Percentiles rank a stretch among this genome's conserved stretches.
Conservation (phyloP, 2,113 vertebrate genomes). For the Vanacampus margaritifer region DNA sequence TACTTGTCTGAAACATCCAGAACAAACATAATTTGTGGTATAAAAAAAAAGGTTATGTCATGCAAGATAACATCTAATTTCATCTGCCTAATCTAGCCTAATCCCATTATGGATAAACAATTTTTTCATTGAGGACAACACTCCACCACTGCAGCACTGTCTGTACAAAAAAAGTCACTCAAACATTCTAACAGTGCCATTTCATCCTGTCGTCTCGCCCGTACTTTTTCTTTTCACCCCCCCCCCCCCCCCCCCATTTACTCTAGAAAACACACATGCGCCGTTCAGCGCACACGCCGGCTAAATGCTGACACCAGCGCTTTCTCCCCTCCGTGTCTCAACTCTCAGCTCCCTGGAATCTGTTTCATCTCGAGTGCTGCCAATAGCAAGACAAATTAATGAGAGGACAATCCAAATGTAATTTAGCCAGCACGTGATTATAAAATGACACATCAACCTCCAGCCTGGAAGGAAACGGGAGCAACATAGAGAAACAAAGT, state of each 20-base stretch:
- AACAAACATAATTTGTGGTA: no score
- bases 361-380: slow-evolving; percentile 73
- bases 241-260: slow-evolving; percentile 9
- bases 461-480: slow-evolving; percentile 43
- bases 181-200: slow-evolving; percentile 31
- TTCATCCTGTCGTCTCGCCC: slow-evolving; percentile 23
- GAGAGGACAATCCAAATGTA: slow-evolving; percentile 69
- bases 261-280: slow-evolving; percentile 24
- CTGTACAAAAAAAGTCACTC: slow-evolving; percentile 21
- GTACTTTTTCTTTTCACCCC: no score
- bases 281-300: slow-evolving; percentile 3
- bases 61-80: not conserved
- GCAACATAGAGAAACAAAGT: slow-evolving; percentile 22
- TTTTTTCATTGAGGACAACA: slow-evolving; percentile 24
- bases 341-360: slow-evolving; percentile 66
- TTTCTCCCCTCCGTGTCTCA: slow-evolving; percentile 58
- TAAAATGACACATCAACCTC: slow-evolving; percentile 62
- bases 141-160: slow-evolving; percentile 30
- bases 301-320: slow-evolving; percentile 60
- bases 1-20: not conserved
- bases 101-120: slow-evolving; percentile 44
- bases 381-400: slow-evolving; percentile 75
- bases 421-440: slow-evolving; percentile 64
- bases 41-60: not conserved
- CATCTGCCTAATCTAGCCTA: slow-evolving; percentile 20